Evolutionary conservation across 2,888 invertebrate species (phyloP), one percentile per base, ranked within the genome.

Genomic region (Marronus borbonicus): DNA sequence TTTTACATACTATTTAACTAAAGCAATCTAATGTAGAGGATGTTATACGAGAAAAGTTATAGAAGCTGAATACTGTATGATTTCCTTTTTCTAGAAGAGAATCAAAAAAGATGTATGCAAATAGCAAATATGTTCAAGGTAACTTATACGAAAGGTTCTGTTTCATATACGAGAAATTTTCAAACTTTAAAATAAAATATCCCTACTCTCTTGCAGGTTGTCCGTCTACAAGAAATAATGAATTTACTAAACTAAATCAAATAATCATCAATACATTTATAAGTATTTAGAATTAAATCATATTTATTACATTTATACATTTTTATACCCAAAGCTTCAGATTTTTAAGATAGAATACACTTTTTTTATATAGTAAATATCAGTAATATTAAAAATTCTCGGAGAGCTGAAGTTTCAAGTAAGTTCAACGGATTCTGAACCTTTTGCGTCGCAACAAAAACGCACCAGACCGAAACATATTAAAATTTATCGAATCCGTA

Each of bases 211-310:
- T 66, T 66, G 1, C 66, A 66, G 66, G 66, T 44, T 49, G 4
- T 66, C 66, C 66, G 66, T 66, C 66, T 66, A 10, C 66, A 4
- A 20, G 1, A 44, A 44, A 44, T 44, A 17, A 58, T 58, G n/a
- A 58, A 17, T 28, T 62, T 14, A 31, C 36, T 28, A 28, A 62
- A 62, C 31, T 14, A 62, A 62, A 14, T 62, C 20, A 20, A 5
- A 58, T 58, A 8, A 10, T 8, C 17, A 7, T 20, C 20, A 58
- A 58, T 58, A 58, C 44, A 8, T 12, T 39, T 8, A 44, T 44
- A 8, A 44, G 8, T 44, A 44, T 12, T 12, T 44, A 58, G 2
- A 4, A 17, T 20, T 0, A 5, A 58, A 20, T 58, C 20, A 58
- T 5, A 62, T 62, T 62, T 62, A 31, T 14, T 31, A 20, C 28